Percentiles rank a stretch among this genome's conserved stretches.
Conservation (phyloP, 2,113 vertebrate species). For the Myrmecobius fasciatus region DNA sequence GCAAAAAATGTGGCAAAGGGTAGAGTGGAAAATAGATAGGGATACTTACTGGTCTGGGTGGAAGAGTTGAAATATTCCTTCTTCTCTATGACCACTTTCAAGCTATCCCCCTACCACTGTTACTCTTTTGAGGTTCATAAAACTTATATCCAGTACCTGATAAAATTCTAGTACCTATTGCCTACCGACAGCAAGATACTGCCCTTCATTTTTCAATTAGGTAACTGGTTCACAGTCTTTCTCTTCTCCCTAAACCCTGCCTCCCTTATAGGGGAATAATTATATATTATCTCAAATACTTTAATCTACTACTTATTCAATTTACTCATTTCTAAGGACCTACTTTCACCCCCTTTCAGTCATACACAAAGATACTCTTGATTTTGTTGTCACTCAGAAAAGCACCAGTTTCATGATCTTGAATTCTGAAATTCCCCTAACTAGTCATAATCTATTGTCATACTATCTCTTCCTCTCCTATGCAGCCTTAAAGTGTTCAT, state of each 20-base stretch:
- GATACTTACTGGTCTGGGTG: not conserved
- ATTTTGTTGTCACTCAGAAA: not conserved
- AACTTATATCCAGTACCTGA: not conserved
- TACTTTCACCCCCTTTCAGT: not conserved
- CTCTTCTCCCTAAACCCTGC: not conserved
- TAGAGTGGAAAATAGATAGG: no score
- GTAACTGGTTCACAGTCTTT: not conserved
- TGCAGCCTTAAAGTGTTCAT: not conserved
- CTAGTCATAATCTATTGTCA: not conserved
- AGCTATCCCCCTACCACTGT: not conserved
- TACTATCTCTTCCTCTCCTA: not conserved
- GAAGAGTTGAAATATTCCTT: not conserved
- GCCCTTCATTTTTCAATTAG: no score
- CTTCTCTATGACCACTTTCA: not conserved
- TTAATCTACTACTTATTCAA: not conserved
- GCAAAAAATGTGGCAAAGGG: not conserved
- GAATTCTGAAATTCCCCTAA: not conserved
- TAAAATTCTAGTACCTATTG: not conserved
- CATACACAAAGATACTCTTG: not conserved
- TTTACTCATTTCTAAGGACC: not conserved
- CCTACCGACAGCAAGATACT: not conserved
- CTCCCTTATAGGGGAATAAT: no score
- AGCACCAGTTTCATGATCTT: not conserved
- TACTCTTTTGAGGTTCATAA: not conserved
- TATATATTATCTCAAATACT: no score